Evolutionary conservation across 2,113 vertebrate species (phyloP), one percentile per base, ranked within the genome.

Genomic region (Sorex fumeus): DNA sequence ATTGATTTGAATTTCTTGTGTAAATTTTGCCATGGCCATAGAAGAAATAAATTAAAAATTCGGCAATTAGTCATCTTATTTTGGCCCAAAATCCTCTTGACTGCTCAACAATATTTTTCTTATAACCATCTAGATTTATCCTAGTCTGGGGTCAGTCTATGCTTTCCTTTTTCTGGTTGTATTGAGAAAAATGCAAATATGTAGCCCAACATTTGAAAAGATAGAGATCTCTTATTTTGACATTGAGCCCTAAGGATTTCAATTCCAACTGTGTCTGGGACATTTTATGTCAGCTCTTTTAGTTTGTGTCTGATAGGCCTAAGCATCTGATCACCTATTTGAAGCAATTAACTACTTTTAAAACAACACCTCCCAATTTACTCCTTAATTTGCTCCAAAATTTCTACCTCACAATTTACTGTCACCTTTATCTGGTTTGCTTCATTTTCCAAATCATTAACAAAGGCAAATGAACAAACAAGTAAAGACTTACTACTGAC

Each of bases 361-460:
- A 92, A 83, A 80, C 43, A 62, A 28, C 1, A n/a, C 32, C 21
- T 84, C 57, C 34, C 13, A 28, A 83, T 70, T n/a, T 69, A 72
- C 13, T 69, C 70, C 11, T 83, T 28, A 53, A 57, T 75, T 30
- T 79, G 74, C 21, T 77, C 70, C 6, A 28, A 10, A 40, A 28
- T 71, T 77, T 72, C 64, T n/a, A 27, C 62, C 11, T 74, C 21
- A 66, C 16, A 25, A 64, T 76, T 90, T 64, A 64, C 60, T 88
- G 18, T 85, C 53, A 85, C 15, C 18, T 94, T 93, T 81, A 53
- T 67, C 53, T 88, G 77, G 32, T 75, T 76, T 50, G 27, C 27
- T 75, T 84, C 67, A 71, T 82, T 84, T 70, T 82, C 40, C 27
- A 85, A 94, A 71, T 82, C 16, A 80, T 45, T 83, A 80, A 67